phyloP scores from a whole-genome alignment of 1,140 invertebrate species.

The Piezodorus guildinii region DNA sequence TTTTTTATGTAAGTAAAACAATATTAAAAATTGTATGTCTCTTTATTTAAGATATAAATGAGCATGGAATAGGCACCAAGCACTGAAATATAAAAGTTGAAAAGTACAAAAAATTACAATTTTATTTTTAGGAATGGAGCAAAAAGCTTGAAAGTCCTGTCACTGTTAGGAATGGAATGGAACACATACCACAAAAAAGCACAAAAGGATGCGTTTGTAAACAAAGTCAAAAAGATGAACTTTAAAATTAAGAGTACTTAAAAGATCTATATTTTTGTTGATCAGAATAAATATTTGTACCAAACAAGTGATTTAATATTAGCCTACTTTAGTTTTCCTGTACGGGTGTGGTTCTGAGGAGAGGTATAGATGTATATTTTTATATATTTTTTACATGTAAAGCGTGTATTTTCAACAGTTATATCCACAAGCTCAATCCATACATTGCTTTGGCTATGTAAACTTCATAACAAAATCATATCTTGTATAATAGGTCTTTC shows the following conservation, averaged over 20 bases:
- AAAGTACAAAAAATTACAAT: background rate
- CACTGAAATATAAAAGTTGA: slow-evolving; percentile 3
- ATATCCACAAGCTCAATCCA: slow-evolving; percentile 25
- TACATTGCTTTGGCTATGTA: slow-evolving; percentile 24
- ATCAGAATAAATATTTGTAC: slow-evolving; percentile 5
- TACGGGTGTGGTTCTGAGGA: too few relatives aligned
- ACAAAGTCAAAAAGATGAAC: slow-evolving; percentile 26
- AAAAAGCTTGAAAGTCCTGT: slow-evolving; percentile 49
- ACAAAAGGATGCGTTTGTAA: slow-evolving; percentile 40
- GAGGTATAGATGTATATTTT: too few relatives aligned
- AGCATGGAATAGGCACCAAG: background rate
- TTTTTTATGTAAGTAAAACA: slow-evolving; percentile 52
- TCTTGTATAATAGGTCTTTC: slow-evolving; percentile 6
- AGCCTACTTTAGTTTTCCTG: background rate
- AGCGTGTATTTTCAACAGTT: slow-evolving; percentile 26
- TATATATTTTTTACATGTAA: slow-evolving; percentile 23
- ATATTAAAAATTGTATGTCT: slow-evolving; percentile 7
- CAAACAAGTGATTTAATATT: slow-evolving; percentile 3
- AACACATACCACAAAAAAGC: slow-evolving; percentile 51
- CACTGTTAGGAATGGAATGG: slow-evolving; percentile 55
- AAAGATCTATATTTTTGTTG: too few relatives aligned
- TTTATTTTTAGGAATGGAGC: slow-evolving; percentile 54
- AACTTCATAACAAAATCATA: slow-evolving; percentile 21
- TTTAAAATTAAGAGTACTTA: slow-evolving; percentile 13
- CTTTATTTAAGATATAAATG: background rate